phyloP scores from a whole-genome alignment of 1,140 invertebrate genomes.

The Lucilia cuprina region DNA sequence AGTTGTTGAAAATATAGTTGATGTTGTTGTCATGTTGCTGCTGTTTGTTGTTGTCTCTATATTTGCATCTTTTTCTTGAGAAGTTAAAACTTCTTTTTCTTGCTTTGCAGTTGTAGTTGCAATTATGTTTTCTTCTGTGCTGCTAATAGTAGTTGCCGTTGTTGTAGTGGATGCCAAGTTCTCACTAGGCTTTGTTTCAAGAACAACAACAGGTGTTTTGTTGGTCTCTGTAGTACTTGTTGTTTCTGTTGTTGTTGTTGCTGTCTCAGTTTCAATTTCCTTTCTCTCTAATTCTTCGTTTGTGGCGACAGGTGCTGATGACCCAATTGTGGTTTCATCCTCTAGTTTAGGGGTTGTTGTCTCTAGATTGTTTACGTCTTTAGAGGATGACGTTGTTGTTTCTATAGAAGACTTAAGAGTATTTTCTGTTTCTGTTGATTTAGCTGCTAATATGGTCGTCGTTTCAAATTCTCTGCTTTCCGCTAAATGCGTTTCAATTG shows the following conservation, averaged over 20 bases:
- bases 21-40: not conserved
- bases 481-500: constrained; percentile 22
- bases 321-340: constrained; percentile 25
- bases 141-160: too few species aligned
- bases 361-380: not conserved
- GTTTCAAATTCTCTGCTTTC: constrained; percentile 14
- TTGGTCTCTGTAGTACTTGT: too few species aligned
- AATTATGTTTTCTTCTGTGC: not conserved
- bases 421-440: too few species aligned
- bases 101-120: not conserved
- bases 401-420: not conserved
- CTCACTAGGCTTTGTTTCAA: not conserved
- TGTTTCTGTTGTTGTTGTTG: not conserved
- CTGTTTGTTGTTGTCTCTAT: not conserved
- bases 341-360: not conserved
- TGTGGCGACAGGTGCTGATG: not conserved
- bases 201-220: constrained; percentile 27
- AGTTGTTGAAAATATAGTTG: not conserved
- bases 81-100: not conserved
- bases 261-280: not conserved
- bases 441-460: not conserved
- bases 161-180: not conserved
- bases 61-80: not conserved
- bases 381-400: constrained; percentile 18
- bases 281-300: not conserved